Percentiles rank a stretch among this genome's conserved stretches.
Conservation (phyloP, 2,113 vertebrate species). For the Microtus oregoni region DNA sequence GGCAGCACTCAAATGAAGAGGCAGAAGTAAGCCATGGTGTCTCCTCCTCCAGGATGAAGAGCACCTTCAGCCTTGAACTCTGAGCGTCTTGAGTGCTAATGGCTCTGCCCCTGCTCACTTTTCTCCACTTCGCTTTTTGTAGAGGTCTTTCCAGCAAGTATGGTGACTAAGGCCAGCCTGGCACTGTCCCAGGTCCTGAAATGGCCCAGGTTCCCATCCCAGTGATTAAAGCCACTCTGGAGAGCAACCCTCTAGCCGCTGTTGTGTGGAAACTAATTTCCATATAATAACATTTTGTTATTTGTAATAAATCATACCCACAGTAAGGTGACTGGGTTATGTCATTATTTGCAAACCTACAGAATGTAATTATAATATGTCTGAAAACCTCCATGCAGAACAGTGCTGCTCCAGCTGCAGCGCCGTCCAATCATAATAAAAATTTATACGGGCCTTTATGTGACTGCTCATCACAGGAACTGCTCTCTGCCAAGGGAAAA, state of each 20-base stretch:
- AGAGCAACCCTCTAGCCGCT: conserved; percentile 61
- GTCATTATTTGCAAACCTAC: conserved; percentile 81
- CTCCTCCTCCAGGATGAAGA: background rate
- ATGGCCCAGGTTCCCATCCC: conserved; percentile 23
- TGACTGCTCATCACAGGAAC: conserved; percentile 65
- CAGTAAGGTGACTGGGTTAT: conserved; percentile 79
- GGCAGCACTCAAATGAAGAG: background rate
- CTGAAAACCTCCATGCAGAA: conserved; percentile 74
- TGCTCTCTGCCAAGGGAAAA: conserved; percentile 54
- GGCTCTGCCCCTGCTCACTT: background rate
- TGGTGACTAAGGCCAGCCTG: background rate
- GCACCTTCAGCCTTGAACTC: background rate
- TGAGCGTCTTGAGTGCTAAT: background rate
- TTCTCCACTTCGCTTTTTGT: background rate
- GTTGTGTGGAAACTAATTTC: conserved; percentile 82
- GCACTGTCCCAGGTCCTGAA: conserved; percentile 73
- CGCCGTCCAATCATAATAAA: conserved; percentile 76
- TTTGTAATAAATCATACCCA: conserved; percentile 82
- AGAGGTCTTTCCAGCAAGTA: background rate
- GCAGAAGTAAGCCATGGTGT: background rate
- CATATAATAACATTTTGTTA: conserved; percentile 83
- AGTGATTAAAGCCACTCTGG: conserved; percentile 64
- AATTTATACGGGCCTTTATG: conserved; percentile 72
- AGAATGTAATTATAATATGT: conserved; percentile 78
- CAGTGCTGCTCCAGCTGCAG: conserved; percentile 26